Evolutionary conservation across 2,797 vertebrate genomes (phyloP).

Genomic region (Oreonectes daqikongensis): DNA sequence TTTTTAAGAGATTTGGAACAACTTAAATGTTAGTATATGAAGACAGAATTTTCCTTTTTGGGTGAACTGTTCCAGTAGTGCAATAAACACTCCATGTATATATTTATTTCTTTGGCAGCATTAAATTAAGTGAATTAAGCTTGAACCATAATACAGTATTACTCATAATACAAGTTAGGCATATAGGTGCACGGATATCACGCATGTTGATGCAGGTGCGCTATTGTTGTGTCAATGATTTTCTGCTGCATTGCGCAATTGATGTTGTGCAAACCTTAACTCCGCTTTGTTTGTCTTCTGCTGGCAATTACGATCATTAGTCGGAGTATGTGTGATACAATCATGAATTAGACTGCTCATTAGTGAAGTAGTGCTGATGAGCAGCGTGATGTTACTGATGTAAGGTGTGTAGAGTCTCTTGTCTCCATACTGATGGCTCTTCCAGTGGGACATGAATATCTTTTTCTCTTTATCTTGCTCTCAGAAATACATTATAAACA

Average conservation of each 20-base stretch:
- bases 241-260: slow-evolving; percentile 4
- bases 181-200: not conserved
- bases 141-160: too few species aligned
- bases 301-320: slow-evolving; percentile 68
- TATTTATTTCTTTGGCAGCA: too few species aligned
- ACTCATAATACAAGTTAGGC: too few species aligned
- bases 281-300: slow-evolving; percentile 55
- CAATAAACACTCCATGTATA: too few species aligned
- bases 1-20: too few species aligned
- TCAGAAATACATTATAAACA: not conserved
- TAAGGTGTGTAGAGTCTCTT: slow-evolving; percentile 17
- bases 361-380: slow-evolving; percentile 64
- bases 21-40: too few species aligned
- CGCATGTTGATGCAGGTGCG: slow-evolving; percentile 1
- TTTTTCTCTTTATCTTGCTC: not conserved
- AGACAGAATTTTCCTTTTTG: too few species aligned
- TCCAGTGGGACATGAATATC: slow-evolving; percentile 4
- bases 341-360: slow-evolving; percentile 71
- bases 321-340: slow-evolving; percentile 62
- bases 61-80: too few species aligned
- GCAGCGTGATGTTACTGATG: slow-evolving; percentile 59
- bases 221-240: not conserved
- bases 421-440: slow-evolving; percentile 17
- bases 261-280: slow-evolving; percentile 1
- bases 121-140: too few species aligned